Base-by-base conservation (phyloP, 2,888 invertebrate species). In the Pollenia amentaria region DNA sequence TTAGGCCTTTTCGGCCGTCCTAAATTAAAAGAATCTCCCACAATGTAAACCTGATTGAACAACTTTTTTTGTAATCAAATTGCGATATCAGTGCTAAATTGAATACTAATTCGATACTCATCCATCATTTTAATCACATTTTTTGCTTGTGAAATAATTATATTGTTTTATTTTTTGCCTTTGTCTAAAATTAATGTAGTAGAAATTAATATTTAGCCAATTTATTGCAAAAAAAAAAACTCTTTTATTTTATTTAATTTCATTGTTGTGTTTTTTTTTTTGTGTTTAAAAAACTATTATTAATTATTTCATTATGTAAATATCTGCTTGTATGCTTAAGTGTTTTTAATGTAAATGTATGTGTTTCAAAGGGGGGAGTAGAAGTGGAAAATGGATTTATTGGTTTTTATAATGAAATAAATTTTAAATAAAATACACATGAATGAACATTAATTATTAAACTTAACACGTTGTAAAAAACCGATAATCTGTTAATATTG, bases 401-500 rank as follows among this genome's bases (percentile, higher is more conserved):
- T 55, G 53, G 14, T 48, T 81, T 79, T 72, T 53, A 70, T 77
- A 72, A 65, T 57, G 48, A 57, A 67, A 75, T 75, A 75, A 78
- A 78, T 73, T 73, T 65, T 38, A 77, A 72, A 78, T 65, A 77
- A 73, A 78, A 67, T 57, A 67, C 69, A 21, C 83, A 65, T 84
- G 78, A 73, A 78, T 60, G 73, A 60, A 77, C 73, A 87, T 87
- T 87, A 87, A 84, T 87, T 87, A 84, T 87, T 77, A 60, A 67
- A 84, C 40, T 87, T 80, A 77, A 84, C 87, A 84, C 77, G 69
- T 80, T 84, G 65, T 75, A 73, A 81, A 69, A 83, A 77, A 48
- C 76, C 73, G 80, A 87, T 87, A 87, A 87, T 87, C 87, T 87
- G 87, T 87, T 87, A 87, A 87, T 87, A 87, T 81, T 87, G 87